phyloP scores from a whole-genome alignment of 2,797 vertebrate genomes.

The Pipistrellus pygmaeus region DNA sequence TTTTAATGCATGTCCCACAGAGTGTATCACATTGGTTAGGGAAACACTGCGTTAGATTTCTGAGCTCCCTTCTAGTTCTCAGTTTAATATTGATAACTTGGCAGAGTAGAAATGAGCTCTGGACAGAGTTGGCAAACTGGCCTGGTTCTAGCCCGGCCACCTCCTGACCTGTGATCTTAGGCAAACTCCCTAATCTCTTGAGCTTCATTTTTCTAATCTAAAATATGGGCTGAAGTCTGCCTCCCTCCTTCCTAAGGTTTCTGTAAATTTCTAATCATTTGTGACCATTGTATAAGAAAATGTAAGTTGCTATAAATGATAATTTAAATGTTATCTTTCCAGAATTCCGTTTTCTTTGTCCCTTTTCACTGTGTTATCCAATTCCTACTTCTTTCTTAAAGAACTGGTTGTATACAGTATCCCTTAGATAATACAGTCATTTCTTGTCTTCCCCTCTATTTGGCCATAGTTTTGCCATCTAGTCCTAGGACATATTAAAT shows the following conservation, averaged over 20 bases:
- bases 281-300: background rate
- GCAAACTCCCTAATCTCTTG: background rate
- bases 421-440: background rate
- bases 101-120: background rate
- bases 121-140: constrained; percentile 9
- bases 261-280: constrained; percentile 23
- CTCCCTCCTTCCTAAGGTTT: constrained; percentile 7
- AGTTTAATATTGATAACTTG: background rate
- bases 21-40: background rate
- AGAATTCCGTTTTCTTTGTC: background rate
- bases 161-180: background rate
- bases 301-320: background rate
- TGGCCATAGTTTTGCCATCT: background rate
- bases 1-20: constrained; percentile 37
- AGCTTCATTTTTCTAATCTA: background rate
- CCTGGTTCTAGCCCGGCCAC: background rate
- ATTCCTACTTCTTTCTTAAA: background rate
- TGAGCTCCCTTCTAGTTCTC: background rate
- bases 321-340: constrained; percentile 3
- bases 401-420: background rate
- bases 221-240: background rate
- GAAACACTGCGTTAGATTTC: background rate
- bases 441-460: constrained; percentile 18
- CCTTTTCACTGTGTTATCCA: background rate
- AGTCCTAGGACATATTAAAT: background rate